Percentiles rank a stretch among this genome's conserved stretches.
These are phyloP conservation scores for Apogon talboti DNA, from an alignment of 2,797 vertebrate species.

Conservation along the genomic window DNA sequence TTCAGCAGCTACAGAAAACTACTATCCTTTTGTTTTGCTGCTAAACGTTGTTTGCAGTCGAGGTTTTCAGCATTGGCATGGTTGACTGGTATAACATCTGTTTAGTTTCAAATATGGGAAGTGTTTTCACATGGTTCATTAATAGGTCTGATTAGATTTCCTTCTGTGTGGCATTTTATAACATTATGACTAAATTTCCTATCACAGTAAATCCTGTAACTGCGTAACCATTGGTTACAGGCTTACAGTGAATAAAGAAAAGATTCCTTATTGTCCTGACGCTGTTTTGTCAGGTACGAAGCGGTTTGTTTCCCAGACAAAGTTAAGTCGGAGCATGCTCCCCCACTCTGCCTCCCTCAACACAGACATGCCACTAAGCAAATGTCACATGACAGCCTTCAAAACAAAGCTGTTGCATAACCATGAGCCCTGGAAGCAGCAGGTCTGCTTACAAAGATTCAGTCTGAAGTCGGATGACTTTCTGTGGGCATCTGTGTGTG, in stretches of 20 bases:
- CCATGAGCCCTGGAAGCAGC: slow-evolving; percentile 50
- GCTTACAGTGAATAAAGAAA: not conserved
- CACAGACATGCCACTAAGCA: slow-evolving; percentile 55
- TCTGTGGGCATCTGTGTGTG: slow-evolving; percentile 32
- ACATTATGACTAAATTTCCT: slow-evolving; percentile 14
- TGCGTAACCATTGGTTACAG: slow-evolving; percentile 3
- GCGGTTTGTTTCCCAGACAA: slow-evolving; percentile 41
- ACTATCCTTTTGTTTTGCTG: not conserved
- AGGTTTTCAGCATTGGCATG: not conserved
- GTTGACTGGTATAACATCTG: not conserved
- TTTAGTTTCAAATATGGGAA: not conserved
- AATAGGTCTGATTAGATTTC: slow-evolving; percentile 2
- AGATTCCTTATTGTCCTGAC: slow-evolving; percentile 3
- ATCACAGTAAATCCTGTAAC: slow-evolving; percentile 4
- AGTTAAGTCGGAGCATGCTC: slow-evolving; percentile 28
- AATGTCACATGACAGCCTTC: slow-evolving; percentile 71
- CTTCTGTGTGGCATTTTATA: not conserved
- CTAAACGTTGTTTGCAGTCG: slow-evolving; percentile 5
- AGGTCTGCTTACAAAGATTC: slow-evolving; percentile 63
- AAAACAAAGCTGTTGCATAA: slow-evolving; percentile 74
- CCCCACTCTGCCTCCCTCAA: slow-evolving; percentile 18
- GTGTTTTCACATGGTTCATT: slow-evolving; percentile 7
- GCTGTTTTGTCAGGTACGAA: slow-evolving; percentile 44
- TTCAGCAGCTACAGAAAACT: not conserved
- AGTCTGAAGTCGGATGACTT: slow-evolving; percentile 58